Base-by-base conservation (phyloP, 2,888 invertebrate genomes). In the Leptopilina drosophilae region DNA sequence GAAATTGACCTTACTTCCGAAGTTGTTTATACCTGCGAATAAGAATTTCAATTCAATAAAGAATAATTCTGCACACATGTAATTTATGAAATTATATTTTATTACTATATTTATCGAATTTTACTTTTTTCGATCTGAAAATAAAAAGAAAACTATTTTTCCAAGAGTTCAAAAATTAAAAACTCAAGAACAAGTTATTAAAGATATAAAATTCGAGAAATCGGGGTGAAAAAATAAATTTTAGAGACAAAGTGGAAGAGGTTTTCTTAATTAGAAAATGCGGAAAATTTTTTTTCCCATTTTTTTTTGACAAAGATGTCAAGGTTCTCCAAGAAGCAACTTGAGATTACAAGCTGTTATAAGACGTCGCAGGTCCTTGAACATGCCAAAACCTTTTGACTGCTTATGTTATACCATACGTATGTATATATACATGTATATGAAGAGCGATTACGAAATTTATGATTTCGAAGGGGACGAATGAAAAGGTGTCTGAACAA, bases 331-430 rank as follows among this genome's bases (percentile, higher is more conserved):
- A n/a, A 69, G 53, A 69, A 69, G 53, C 20, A 69, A 69, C 42
- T 42, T 42, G 49, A 69, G 69, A 69, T 69, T 69, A 69, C 69
- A 69, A 69, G 49, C 26, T 49, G 53, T 53, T 73, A 62, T 20
- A 73, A 73, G 33, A 33, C 56, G 56, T 56, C 73, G 56, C 33
- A 53, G n/a, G 56, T 73, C 73, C 73, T 73, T 73, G 73, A 73
- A 73, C 53, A 73, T 73, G 73, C 73, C 73, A 73, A 73, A 73
- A 53, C 53, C 33, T 73, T 73, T 73, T 73, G 69, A 73, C n/a
- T 33, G 73, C 53, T 73, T 73, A 69, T 26, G 69, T 53, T 69
- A 73, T 73, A 14, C 56, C 53, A 73, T 33, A 42, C 42, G 7
- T 42, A 42, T 42, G 8, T 42, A 42, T 42, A 42, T 42, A 42